Base-by-base conservation (phyloP, 2,888 invertebrate species). In the Polyommatus icarus region DNA sequence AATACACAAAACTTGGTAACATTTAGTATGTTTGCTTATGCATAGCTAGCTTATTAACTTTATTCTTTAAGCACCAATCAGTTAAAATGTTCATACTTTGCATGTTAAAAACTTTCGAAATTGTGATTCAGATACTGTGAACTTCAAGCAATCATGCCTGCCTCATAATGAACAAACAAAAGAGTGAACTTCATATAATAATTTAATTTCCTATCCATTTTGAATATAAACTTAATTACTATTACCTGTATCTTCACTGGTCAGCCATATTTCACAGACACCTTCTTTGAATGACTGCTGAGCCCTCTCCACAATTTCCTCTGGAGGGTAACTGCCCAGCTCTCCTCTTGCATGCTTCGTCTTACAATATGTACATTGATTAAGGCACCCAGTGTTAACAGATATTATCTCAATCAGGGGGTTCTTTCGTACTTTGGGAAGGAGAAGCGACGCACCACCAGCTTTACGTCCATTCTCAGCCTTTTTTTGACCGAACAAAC, bases 351-450 rank as follows among this genome's bases (percentile, higher is more conserved):
- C 99, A 89, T 99, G 99, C 87, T 99, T 99, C 0, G 99, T 99
- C 91, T 99, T 99, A 87, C 99, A 99, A 87, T 99, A 99, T 0
- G 99, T 99, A 89, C 99, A 99, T 85, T 99, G 98, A 92, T 99
- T 99, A 3, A 99, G 93, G 84, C 99, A 99, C 0, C 99, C 99
- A 0, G 99, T 98, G 88, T 98, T 99, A 75, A 99, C 98, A 0
- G 99, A 96, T 79, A 99, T 99, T 78, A 99, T 99, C 95, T 99
- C 99, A 79, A 99, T 97, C 0, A 99, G 94, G 0, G 99, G 98
- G 91, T 99, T 99, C 86, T 98, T 97, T 76, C 99, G 95, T 18
- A 99, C 97, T 94, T 99, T 99, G 0, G 99, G 99, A 18, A 99
- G 92, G 6, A 96, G 94, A 0, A 99, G 92, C 0, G 97, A 96